phyloP scores from a whole-genome alignment of 1,140 invertebrate species.

The Drosophila ambigua region DNA sequence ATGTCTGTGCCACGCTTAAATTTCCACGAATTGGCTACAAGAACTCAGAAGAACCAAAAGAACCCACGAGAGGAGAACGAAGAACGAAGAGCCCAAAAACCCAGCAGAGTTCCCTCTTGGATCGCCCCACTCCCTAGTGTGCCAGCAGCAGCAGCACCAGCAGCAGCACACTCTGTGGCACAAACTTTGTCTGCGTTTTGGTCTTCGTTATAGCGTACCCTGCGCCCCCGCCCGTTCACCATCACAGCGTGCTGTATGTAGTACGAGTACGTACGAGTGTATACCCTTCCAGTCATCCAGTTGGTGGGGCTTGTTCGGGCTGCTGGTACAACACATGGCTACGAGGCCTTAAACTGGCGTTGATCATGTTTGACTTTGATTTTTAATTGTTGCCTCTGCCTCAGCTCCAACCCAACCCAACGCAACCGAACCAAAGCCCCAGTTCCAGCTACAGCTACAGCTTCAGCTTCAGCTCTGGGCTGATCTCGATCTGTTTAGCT shows the following conservation, averaged over 20 bases:
- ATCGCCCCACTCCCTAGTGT: conserved; percentile 6
- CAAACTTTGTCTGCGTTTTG: conserved; percentile 41
- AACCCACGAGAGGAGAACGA: conserved; percentile 18
- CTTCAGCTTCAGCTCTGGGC: conserved; percentile 23
- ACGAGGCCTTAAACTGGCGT: conserved; percentile 79
- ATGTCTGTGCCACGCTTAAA: conserved; percentile 81
- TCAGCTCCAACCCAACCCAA: conserved; percentile 16
- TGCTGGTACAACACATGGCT: conserved; percentile 75
- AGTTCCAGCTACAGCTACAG: conserved; percentile 29
- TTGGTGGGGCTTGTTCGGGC: conserved; percentile 68
- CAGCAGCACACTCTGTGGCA: conserved; percentile 15
- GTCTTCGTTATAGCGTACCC: conserved; percentile 43
- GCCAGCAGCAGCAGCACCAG: no score
- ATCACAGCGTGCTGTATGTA: no score
- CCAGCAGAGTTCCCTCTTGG: conserved; percentile 15
- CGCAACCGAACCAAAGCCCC: background rate
- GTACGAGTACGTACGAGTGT: no score
- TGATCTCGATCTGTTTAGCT: conserved; percentile 1
- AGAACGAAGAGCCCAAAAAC: conserved; percentile 32
- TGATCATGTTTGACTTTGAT: conserved; percentile 83
- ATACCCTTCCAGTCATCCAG: conserved; percentile 18
- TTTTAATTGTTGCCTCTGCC: conserved; percentile 78
- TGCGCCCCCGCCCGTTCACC: background rate
- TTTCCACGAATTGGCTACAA: conserved; percentile 82
- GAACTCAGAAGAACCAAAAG: conserved; percentile 53